Percentiles rank a stretch among this genome's conserved stretches.
Conservation (phyloP, 2,113 vertebrate genomes). For the Amia ocellicauda region DNA sequence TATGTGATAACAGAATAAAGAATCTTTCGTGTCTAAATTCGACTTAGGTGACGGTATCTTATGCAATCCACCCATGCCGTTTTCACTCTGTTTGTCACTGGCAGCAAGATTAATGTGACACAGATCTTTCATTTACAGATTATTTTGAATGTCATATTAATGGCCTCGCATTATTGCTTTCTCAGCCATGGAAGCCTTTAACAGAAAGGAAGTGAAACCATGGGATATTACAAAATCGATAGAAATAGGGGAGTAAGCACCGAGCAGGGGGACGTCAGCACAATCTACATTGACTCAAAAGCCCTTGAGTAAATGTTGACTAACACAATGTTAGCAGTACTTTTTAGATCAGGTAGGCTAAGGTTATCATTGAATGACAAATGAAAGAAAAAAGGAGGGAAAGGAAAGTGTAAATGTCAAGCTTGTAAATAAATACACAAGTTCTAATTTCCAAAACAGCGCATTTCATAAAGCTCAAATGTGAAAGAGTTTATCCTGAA, state of each 20-base stretch:
- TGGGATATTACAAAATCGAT: constrained; percentile 3
- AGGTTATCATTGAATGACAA: background rate
- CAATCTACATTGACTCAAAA: background rate
- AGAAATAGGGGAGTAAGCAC: background rate
- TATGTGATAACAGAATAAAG: too few species aligned
- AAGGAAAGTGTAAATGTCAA: background rate
- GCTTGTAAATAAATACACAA: background rate
- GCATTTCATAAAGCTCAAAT: background rate
- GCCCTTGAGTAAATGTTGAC: background rate
- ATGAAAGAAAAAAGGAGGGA: background rate
- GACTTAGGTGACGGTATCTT: too few species aligned
- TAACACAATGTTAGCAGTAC: background rate
- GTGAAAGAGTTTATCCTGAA: background rate
- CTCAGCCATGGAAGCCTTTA: background rate
- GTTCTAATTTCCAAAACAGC: background rate
- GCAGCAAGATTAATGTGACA: too few species aligned
- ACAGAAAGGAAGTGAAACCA: background rate
- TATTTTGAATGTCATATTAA: background rate
- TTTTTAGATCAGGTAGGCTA: background rate
- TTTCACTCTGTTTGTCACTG: too few species aligned
- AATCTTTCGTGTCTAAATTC: too few species aligned
- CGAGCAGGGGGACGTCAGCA: background rate
- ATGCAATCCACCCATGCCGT: too few species aligned
- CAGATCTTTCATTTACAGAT: background rate
- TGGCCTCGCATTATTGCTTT: background rate